These are phyloP conservation scores for Hippotragus niger DNA, from an alignment of 2,113 vertebrate genomes.

Conservation along the genomic window DNA sequence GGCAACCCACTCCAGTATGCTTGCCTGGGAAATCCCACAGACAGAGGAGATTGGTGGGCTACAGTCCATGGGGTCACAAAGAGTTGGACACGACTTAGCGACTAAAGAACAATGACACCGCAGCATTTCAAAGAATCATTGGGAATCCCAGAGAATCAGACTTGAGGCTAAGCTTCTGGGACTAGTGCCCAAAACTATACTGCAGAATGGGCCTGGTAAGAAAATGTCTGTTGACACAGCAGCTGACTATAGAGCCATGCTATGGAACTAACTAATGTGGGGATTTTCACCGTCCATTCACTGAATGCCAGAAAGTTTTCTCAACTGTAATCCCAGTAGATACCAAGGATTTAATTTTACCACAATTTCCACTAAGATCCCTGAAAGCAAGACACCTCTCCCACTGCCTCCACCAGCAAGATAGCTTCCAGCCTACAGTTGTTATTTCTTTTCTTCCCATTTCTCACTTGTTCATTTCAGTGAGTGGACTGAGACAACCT, in stretches of 20 bases:
- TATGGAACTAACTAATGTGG: not conserved
- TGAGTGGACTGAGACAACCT: not conserved
- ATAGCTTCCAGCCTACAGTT: not conserved
- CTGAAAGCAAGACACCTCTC: not conserved
- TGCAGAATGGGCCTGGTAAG: not conserved
- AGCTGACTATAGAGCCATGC: not conserved
- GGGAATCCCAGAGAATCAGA: not conserved
- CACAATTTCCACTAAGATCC: not conserved
- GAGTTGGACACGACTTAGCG: not conserved
- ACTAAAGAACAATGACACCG: not conserved
- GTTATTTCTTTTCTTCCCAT: not conserved
- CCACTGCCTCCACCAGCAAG: not conserved
- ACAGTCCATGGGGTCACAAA: not conserved
- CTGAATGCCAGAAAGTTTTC: not conserved
- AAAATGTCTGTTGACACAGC: not conserved
- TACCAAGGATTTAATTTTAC: not conserved
- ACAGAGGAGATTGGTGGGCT: not conserved
- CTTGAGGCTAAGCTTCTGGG: not conserved
- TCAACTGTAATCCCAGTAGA: not conserved
- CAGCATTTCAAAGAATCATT: slow-evolving; percentile 9
- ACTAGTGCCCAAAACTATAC: not conserved
- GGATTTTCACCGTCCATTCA: not conserved
- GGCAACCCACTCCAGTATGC: not conserved
- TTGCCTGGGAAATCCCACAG: not conserved
- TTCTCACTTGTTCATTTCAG: not conserved